Evolutionary conservation across 1,140 invertebrate genomes (phyloP).

Genomic region (Zaprionus ghesquierei): DNA sequence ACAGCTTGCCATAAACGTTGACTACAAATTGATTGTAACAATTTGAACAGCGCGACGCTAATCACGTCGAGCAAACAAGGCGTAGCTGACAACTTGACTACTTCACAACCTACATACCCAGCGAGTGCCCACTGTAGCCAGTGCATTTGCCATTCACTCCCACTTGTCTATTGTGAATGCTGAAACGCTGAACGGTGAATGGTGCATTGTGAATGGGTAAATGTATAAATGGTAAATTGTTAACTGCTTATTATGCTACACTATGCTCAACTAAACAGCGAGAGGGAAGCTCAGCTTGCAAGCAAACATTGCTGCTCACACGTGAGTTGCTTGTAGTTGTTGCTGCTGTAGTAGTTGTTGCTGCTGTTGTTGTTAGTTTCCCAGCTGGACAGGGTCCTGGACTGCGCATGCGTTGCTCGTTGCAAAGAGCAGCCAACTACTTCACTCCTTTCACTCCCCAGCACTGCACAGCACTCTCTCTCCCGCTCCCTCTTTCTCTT

Average conservation of each 20-base stretch:
- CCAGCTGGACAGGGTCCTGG: not conserved
- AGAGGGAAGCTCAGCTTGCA: not conserved
- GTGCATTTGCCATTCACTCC: too few relatives aligned
- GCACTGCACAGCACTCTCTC: not conserved
- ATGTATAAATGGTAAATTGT: not conserved
- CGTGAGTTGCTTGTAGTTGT: slow-evolving; percentile 11
- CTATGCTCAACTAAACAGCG: not conserved
- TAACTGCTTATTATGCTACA: not conserved
- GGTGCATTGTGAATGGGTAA: not conserved
- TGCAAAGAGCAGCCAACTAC: slow-evolving; percentile 6
- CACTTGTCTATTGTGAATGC: not conserved
- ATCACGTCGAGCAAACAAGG: not conserved
- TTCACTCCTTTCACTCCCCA: not conserved
- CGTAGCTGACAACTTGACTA: not conserved
- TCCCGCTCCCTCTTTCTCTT: not conserved
- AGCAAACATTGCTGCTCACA: slow-evolving; percentile 3
- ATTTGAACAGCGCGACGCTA: not conserved
- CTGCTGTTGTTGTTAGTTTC: slow-evolving; percentile 15
- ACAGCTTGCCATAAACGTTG: not conserved
- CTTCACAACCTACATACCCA: too few relatives aligned
- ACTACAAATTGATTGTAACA: not conserved
- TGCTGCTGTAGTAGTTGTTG: not conserved
- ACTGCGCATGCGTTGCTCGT: slow-evolving; percentile 36
- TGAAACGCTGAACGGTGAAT: not conserved
- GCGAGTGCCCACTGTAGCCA: not conserved